phyloP scores from a whole-genome alignment of 2,797 vertebrate genomes.

The Ptychadena robeensis region DNA sequence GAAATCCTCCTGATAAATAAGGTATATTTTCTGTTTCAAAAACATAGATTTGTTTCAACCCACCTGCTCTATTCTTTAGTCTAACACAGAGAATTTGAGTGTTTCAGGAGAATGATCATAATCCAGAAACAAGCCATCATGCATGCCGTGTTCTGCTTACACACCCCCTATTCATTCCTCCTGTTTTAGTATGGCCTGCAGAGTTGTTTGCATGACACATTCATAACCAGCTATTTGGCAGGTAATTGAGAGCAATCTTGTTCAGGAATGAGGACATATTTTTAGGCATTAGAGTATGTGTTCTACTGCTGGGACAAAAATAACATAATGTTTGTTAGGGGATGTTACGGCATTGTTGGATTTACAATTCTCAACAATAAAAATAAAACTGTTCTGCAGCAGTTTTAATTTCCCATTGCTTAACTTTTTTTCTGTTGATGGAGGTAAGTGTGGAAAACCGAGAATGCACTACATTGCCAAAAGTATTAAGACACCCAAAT shows the following conservation, averaged over 20 bases:
- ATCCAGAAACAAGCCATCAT: constrained; percentile 15
- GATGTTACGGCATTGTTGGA: neutral
- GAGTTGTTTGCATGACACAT: constrained; percentile 40
- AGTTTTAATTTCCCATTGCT: neutral
- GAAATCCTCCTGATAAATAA: constrained; percentile 1
- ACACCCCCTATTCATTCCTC: constrained; percentile 2
- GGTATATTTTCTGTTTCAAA: neutral
- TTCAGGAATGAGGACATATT: constrained; percentile 24
- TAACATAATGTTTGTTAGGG: neutral
- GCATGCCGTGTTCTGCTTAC: neutral
- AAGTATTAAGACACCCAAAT: too few relatives aligned
- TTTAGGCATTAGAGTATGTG: constrained; percentile 3
- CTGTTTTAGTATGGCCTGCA: constrained; percentile 14
- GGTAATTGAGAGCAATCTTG: constrained; percentile 41
- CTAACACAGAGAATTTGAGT: neutral
- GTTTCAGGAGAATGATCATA: constrained; percentile 7
- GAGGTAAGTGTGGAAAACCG: neutral
- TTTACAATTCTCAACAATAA: neutral
- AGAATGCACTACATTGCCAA: neutral
- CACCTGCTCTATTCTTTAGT: constrained; percentile 2
- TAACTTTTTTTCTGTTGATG: too few relatives aligned
- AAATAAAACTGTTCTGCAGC: neutral
- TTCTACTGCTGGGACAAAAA: constrained; percentile 4
- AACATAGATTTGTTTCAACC: constrained; percentile 4
- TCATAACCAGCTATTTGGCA: constrained; percentile 32